phyloP scores from a whole-genome alignment of 2,888 invertebrate genomes.

The Caenorhabditis sp. region DNA sequence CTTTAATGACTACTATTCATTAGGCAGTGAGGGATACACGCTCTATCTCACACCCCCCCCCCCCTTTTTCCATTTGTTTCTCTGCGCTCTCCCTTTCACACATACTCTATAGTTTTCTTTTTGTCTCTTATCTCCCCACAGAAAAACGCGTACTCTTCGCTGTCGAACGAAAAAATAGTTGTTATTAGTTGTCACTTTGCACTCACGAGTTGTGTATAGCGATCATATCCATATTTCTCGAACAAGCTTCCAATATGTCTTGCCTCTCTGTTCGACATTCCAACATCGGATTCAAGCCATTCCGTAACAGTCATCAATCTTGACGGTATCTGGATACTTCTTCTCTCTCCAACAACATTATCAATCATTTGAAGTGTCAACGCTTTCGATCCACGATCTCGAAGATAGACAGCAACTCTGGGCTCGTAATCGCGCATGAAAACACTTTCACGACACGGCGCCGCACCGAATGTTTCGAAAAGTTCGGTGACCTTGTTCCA shows the following conservation, averaged over 20 bases:
- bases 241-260: conserved; percentile 33
- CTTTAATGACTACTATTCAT: background rate
- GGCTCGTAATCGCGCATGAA: conserved; percentile 53
- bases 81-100: too few species aligned
- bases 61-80: too few species aligned
- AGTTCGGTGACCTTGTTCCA: conserved; percentile 59
- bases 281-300: conserved; percentile 37
- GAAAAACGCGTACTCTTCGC: too few species aligned
- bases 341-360: conserved; percentile 10
- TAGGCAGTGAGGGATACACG: too few species aligned
- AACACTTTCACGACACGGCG: conserved; percentile 62
- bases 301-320: conserved; percentile 25
- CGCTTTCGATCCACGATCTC: conserved; percentile 56
- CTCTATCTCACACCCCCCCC: too few species aligned
- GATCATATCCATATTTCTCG: conserved; percentile 38
- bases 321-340: background rate
- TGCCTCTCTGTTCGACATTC: conserved; percentile 24
- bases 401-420: conserved; percentile 55
- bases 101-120: too few species aligned
- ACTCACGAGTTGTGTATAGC: conserved; percentile 18
- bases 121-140: too few species aligned
- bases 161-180: too few species aligned
- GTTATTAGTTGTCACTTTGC: background rate
- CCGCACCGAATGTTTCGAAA: conserved; percentile 55
- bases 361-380: conserved; percentile 48